Conservation (phyloP, 2,113 vertebrate species). For the Penelope pileata region DNA sequence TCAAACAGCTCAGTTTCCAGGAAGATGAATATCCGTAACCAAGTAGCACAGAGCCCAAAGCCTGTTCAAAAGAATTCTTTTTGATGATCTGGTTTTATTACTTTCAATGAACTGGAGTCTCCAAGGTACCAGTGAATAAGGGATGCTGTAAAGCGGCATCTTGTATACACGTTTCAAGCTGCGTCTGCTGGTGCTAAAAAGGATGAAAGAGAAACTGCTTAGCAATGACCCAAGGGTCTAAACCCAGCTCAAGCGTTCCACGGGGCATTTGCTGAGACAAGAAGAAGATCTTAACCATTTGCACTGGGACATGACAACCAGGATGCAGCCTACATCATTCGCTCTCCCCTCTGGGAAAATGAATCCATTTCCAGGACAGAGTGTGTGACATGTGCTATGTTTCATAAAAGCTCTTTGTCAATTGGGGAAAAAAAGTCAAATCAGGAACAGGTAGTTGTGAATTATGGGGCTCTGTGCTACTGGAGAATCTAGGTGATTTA, state of each 20-base stretch:
- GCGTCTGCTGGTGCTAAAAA: constrained; percentile 55
- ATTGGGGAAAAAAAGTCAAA: background rate
- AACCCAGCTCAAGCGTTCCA: constrained; percentile 57
- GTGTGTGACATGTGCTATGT: constrained; percentile 14
- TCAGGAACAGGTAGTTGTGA: constrained; percentile 35
- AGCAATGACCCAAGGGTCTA: constrained; percentile 66
- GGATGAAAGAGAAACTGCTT: constrained; percentile 72
- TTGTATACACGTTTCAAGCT: constrained; percentile 72
- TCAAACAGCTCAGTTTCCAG: constrained; percentile 67
- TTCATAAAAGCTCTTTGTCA: constrained; percentile 57
- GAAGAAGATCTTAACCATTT: constrained; percentile 70
- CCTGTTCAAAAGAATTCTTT: constrained; percentile 73
- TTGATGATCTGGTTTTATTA: constrained; percentile 75
- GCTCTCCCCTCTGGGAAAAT: constrained; percentile 40
- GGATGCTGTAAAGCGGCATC: constrained; percentile 68
- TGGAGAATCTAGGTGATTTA: background rate
- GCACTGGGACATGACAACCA: constrained; percentile 58
- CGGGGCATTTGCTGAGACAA: constrained; percentile 59
- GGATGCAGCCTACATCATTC: constrained; percentile 44
- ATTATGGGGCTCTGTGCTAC: background rate
- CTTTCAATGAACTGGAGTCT: constrained; percentile 74
- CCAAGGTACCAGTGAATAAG: constrained; percentile 72
- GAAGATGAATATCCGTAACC: constrained; percentile 72
- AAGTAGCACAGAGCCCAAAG: constrained; percentile 71
- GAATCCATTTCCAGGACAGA: constrained; percentile 43